Base-by-base conservation (phyloP, 2,113 vertebrate species). In the Spheniscus mendiculus region DNA sequence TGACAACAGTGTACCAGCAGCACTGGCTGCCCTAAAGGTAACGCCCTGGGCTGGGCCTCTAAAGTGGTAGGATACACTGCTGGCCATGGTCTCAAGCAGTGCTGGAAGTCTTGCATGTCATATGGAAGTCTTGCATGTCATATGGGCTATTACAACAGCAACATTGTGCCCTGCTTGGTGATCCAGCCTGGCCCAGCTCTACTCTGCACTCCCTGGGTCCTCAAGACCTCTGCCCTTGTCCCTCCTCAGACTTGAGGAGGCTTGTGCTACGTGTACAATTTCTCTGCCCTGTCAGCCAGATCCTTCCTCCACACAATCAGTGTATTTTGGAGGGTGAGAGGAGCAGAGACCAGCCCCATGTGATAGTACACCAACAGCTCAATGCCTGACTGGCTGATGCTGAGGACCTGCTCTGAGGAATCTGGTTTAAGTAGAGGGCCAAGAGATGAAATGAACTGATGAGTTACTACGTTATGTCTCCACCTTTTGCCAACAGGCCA, bases 1-100 rank as follows among this genome's bases (percentile, higher is more conserved):
- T 86, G 59, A 71, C 65, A 71, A 7, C 47, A 53, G 44, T 34
- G 86, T 69, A 32, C 38, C 53, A 72, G 74, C 82, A 83, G 66
- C 70, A 74, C 38, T 52, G 34, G 8, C 73, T 93, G 34, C 71
- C 52, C 52, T 59, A 34, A 50, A 72, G 42, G 50, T 55, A 70
- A 0, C 0, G 0, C 58, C 74, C 42, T 7, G 23, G 40, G 19
- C n/a, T 84, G 30, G 12, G 25, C 16, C 25, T 65, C 26, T 63
- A 0, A 71, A 86, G 23, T 65, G 49, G 36, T 53, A 67, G 38
- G 25, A 12, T 17, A 30, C 9, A 8, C n/a, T 44, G 42, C 34
- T 61, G 36, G 49, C 34, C 42, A 8, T 11, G 12, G 11, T 47
- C 59, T 86, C 62, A 30, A 49, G 65, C 23, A 18, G 18, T 30